Evolutionary conservation across 2,113 vertebrate species (phyloP).

Genomic region (Pithys albifrons): DNA sequence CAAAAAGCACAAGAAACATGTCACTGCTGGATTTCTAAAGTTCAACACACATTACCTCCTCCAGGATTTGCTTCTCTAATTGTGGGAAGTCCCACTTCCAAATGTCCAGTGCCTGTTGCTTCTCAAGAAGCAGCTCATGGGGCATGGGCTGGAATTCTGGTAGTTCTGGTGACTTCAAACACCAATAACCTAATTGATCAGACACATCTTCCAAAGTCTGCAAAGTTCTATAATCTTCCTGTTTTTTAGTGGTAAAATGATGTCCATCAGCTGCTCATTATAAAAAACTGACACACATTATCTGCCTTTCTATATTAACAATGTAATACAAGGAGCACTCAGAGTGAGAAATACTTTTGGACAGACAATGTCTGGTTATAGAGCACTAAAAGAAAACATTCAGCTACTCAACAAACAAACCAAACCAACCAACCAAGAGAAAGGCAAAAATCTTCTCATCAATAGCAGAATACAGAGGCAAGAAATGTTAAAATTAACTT

Average conservation of each 20-base stretch:
- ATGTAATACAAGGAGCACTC: neutral
- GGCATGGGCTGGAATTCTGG: neutral
- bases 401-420: neutral
- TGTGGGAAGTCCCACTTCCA: neutral
- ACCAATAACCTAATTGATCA: neutral
- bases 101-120: neutral
- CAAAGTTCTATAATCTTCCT: neutral
- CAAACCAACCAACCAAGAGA: neutral
- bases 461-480: constrained; percentile 56
- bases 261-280: neutral
- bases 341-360: neutral
- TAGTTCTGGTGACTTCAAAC: neutral
- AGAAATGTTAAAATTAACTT: constrained; percentile 69
- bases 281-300: neutral
- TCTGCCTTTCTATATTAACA: neutral
- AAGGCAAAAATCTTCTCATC: constrained; percentile 23
- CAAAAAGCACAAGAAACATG: neutral
- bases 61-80: neutral
- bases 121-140: neutral
- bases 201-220: neutral
- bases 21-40: neutral
- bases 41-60: neutral
- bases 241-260: neutral
- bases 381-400: constrained; percentile 12
- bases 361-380: neutral